Evolutionary conservation across 2,113 vertebrate genomes (phyloP).

Genomic region (Melanostigma gelatinosum): DNA sequence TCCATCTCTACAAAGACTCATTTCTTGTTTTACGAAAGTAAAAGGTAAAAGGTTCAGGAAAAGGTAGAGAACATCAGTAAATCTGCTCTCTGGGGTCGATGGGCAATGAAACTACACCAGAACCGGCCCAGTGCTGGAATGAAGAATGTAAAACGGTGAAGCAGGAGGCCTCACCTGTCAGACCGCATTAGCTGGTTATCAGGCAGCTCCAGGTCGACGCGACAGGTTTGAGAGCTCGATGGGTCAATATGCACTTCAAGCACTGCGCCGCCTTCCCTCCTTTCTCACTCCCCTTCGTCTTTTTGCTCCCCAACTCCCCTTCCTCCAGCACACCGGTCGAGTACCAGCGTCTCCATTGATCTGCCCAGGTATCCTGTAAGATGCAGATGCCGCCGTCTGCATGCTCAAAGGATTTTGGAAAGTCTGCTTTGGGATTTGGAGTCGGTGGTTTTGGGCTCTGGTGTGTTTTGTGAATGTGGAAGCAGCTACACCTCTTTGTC

Average conservation of each 20-base stretch:
- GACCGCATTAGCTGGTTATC: constrained; percentile 19
- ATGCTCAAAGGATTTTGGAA: constrained; percentile 25
- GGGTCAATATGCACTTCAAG: constrained; percentile 24
- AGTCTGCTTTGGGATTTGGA: constrained; percentile 9
- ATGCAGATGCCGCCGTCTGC: constrained; percentile 39
- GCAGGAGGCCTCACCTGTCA: not conserved
- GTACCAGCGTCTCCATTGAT: constrained; percentile 47
- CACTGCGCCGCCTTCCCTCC: not conserved
- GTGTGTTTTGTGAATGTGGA: constrained; percentile 1
- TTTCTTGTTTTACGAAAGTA: not conserved
- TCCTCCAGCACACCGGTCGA: not conserved
- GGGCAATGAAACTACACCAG: not conserved
- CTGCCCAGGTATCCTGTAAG: constrained; percentile 36
- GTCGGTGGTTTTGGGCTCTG: constrained; percentile 5
- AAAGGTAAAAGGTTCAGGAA: not conserved
- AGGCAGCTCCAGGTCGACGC: not conserved
- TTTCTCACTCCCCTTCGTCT: constrained; percentile 12
- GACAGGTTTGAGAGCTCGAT: constrained; percentile 5
- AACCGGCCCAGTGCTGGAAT: not conserved
- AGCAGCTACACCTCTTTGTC: not conserved
- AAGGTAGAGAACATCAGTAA: not conserved
- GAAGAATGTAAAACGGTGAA: not conserved
- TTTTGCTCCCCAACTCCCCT: constrained; percentile 8
- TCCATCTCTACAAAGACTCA: not conserved
- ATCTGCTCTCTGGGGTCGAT: not conserved